Conservation (phyloP, 2,113 vertebrate genomes). For the Platysternon megacephalum region DNA sequence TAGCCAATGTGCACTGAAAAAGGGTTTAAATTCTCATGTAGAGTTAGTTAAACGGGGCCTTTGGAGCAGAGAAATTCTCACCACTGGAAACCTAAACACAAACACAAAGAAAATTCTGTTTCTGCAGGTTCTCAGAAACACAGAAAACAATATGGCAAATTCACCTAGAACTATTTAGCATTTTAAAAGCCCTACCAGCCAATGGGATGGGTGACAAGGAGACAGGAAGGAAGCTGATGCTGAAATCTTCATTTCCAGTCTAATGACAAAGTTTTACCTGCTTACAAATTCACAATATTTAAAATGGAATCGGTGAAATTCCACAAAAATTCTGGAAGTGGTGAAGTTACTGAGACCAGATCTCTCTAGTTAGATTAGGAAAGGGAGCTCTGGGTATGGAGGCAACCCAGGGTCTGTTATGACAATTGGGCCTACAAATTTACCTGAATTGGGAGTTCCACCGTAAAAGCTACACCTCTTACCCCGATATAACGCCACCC, state of each 20-base stretch:
- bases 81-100: background rate
- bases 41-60: background rate
- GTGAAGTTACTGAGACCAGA: background rate
- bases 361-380: background rate
- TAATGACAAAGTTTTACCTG: background rate
- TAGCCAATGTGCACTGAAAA: background rate
- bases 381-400: background rate
- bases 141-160: background rate
- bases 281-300: background rate
- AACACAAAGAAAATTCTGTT: conserved; percentile 7
- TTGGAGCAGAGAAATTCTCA: background rate
- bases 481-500: too few relatives aligned
- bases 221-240: background rate
- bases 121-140: background rate
- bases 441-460: background rate
- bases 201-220: background rate
- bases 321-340: background rate
- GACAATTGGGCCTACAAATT: background rate
- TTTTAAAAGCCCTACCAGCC: background rate
- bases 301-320: background rate
- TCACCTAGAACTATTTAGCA: background rate
- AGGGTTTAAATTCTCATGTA: background rate
- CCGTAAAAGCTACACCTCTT: background rate
- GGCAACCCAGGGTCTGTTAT: background rate
- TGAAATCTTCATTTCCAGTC: background rate